Evolutionary conservation across 2,797 vertebrate species (phyloP).

Genomic region (Scomberomorus guttatus): DNA sequence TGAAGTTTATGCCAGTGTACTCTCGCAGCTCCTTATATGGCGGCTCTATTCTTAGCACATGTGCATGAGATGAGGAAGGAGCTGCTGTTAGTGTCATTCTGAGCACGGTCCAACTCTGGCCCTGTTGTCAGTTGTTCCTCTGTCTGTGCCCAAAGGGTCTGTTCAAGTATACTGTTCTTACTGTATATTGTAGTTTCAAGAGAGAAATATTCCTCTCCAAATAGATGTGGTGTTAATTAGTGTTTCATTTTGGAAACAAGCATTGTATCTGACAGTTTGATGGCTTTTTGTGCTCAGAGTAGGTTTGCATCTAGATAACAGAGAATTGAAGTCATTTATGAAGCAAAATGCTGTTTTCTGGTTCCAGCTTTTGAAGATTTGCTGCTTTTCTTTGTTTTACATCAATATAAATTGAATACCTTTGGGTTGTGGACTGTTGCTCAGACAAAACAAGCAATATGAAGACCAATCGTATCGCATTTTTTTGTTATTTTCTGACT

Average conservation of each 20-base stretch:
- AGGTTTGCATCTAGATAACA: background rate
- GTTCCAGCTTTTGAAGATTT: too few relatives aligned
- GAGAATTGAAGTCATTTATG: background rate
- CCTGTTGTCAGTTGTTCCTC: constrained; percentile 8
- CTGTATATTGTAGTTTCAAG: background rate
- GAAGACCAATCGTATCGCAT: too few relatives aligned
- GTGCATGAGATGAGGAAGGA: constrained; percentile 56
- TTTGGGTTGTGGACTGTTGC: background rate
- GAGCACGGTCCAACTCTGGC: constrained; percentile 5
- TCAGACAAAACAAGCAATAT: background rate
- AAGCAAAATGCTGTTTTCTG: background rate
- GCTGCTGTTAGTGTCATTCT: constrained; percentile 39
- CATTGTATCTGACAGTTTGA: background rate
- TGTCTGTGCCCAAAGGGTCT: too few relatives aligned
- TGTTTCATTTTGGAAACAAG: background rate
- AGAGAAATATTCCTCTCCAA: background rate
- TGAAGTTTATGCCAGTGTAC: constrained; percentile 51
- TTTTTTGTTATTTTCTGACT: background rate
- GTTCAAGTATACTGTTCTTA: background rate
- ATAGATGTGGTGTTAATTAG: background rate
- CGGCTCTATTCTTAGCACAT: constrained; percentile 72
- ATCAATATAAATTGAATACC: background rate
- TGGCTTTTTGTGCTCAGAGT: background rate
- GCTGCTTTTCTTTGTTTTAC: background rate
- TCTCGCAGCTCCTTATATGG: constrained; percentile 68